phyloP scores from a whole-genome alignment of 2,888 invertebrate species.

The Ornithoptera alexandrae region DNA sequence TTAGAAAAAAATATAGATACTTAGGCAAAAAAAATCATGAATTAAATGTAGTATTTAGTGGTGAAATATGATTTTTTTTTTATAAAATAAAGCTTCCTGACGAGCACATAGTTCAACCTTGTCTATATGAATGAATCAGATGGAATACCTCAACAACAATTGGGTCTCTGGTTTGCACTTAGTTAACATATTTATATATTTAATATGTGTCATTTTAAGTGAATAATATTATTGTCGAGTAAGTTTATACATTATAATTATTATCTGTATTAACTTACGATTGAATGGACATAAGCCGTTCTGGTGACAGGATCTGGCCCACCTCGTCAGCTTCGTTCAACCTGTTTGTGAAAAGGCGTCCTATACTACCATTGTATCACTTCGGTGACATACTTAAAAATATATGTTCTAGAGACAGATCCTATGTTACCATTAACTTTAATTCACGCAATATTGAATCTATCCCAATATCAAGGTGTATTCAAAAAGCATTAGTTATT shows the following conservation, averaged over 20 bases:
- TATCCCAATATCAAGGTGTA: too few species aligned
- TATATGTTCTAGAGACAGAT: not conserved
- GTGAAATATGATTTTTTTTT: not conserved
- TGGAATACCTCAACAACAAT: not conserved
- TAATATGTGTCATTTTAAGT: not conserved
- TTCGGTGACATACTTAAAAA: not conserved
- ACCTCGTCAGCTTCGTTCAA: not conserved
- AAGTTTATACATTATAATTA: conserved; percentile 1
- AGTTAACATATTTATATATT: too few species aligned
- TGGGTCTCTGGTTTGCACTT: not conserved
- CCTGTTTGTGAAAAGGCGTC: conserved; percentile 2
- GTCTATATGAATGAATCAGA: not conserved
- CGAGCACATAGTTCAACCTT: not conserved
- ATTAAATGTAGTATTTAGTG: too few species aligned
- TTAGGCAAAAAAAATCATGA: too few species aligned
- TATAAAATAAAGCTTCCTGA: conserved; percentile 1
- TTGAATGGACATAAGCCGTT: not conserved
- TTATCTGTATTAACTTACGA: conserved; percentile 4
- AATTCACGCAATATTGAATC: not conserved
- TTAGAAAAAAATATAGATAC: too few species aligned
- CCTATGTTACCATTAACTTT: not conserved
- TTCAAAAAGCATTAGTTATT: too few species aligned
- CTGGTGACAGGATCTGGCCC: not conserved
- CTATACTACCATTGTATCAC: not conserved
- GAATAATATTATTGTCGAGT: not conserved